Evolutionary conservation across 2,797 vertebrate species (phyloP).

Genomic region (Leptodactylus fallax): DNA sequence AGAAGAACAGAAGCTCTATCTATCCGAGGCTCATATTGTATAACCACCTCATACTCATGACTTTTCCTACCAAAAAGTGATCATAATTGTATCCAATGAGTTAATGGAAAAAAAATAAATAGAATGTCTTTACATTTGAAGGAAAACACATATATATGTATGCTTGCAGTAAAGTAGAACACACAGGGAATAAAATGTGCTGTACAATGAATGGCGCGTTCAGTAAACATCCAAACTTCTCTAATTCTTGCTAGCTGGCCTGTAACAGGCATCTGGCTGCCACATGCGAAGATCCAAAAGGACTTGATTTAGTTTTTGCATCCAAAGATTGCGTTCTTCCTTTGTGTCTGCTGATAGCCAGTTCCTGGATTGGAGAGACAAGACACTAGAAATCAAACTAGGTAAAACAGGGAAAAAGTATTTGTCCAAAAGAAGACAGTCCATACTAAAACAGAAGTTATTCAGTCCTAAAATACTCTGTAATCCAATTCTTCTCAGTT

Average conservation of each 20-base stretch:
- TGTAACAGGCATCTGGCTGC: conserved; percentile 91
- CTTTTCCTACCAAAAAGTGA: not conserved
- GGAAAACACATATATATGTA: conserved; percentile 19
- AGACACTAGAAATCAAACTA: not conserved
- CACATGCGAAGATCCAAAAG: conserved; percentile 93
- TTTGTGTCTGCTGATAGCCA: conserved; percentile 97
- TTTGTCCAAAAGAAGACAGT: too few relatives aligned
- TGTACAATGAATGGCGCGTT: not conserved
- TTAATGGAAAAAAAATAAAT: not conserved
- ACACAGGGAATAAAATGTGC: not conserved
- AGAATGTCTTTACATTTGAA: not conserved
- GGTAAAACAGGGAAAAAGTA: not conserved
- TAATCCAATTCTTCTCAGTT: too few relatives aligned
- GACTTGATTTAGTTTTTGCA: conserved; percentile 95
- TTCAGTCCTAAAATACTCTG: too few relatives aligned
- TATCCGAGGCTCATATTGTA: not conserved
- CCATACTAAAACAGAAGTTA: too few relatives aligned
- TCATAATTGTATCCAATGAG: not conserved
- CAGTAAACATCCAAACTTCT: conserved; percentile 8
- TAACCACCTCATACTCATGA: not conserved
- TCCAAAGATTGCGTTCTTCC: conserved; percentile 95
- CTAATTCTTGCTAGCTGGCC: conserved; percentile 78
- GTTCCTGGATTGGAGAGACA: conserved; percentile 80
- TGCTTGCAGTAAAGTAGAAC: conserved; percentile 17
- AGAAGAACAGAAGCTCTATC: not conserved